A percentile compares a stretch with the other conserved stretches of the same genome.
phyloP scores from a whole-genome alignment of 2,113 vertebrate genomes.

The Bagarius yarrelli region DNA sequence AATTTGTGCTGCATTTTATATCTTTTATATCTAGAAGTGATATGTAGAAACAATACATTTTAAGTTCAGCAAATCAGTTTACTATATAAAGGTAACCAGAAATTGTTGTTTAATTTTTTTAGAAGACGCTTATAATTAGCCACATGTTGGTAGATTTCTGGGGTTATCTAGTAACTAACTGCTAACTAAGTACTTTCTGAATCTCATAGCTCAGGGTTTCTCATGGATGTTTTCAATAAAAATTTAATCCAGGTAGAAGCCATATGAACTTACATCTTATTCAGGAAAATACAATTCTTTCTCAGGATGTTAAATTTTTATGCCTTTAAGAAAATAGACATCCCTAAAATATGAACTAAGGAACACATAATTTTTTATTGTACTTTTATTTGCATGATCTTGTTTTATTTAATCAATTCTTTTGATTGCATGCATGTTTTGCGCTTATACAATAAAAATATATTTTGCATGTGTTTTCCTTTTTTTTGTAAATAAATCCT shows the following conservation, averaged over 20 bases:
- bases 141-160: not conserved
- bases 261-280: not conserved
- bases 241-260: not conserved
- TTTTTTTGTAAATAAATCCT: constrained; percentile 56
- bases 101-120: not conserved
- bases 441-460: constrained; percentile 67
- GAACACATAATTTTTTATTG: not conserved
- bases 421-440: constrained; percentile 58
- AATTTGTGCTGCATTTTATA: not conserved
- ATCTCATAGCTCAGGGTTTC: not conserved
- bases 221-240: not conserved
- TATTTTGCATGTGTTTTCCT: constrained; percentile 71
- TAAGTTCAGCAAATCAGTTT: not conserved
- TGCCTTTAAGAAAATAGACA: too few species aligned
- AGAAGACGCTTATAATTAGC: not conserved
- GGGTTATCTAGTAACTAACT: not conserved
- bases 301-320: too few species aligned
- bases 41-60: not conserved
- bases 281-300: not conserved
- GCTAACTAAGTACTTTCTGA: not conserved
- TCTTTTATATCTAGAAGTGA: not conserved
- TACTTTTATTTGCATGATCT: constrained; percentile 10
- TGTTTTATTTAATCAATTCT: constrained; percentile 36
- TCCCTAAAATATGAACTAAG: too few species aligned
- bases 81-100: not conserved